These are phyloP conservation scores for Recurvirostra avosetta DNA, from an alignment of 2,113 vertebrate species.

Conservation along the genomic window DNA sequence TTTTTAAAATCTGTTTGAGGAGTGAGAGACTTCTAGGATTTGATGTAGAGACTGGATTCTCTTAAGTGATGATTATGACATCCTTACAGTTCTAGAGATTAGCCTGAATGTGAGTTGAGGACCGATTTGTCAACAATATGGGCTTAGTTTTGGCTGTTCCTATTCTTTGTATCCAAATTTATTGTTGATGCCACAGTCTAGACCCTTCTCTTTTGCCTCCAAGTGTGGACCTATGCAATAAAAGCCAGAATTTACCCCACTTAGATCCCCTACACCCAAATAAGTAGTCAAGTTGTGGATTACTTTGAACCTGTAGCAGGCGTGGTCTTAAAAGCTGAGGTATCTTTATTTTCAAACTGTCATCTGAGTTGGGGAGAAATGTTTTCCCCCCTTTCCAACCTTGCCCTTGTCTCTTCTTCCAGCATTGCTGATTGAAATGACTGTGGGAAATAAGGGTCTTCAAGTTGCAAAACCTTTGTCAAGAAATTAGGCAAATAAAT, in stretches of 20 bases:
- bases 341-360: background rate
- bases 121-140: background rate
- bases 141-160: background rate
- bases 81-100: background rate
- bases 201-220: background rate
- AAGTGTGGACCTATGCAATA: background rate
- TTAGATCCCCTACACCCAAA: background rate
- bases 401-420: background rate
- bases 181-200: background rate
- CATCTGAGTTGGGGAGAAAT: background rate
- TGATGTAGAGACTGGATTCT: background rate
- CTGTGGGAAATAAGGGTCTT: background rate
- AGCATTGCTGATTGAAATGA: background rate
- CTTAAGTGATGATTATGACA: background rate
- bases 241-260: background rate
- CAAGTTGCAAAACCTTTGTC: background rate
- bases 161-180: background rate
- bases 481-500: background rate
- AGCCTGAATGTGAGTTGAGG: background rate
- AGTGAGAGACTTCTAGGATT: background rate
- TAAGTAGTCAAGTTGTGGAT: background rate
- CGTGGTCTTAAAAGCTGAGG: background rate
- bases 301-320: background rate
- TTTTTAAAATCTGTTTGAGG: background rate
- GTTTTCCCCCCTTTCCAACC: background rate